Conservation (phyloP, 1,140 invertebrate species). For the Meteorus sp. region DNA sequence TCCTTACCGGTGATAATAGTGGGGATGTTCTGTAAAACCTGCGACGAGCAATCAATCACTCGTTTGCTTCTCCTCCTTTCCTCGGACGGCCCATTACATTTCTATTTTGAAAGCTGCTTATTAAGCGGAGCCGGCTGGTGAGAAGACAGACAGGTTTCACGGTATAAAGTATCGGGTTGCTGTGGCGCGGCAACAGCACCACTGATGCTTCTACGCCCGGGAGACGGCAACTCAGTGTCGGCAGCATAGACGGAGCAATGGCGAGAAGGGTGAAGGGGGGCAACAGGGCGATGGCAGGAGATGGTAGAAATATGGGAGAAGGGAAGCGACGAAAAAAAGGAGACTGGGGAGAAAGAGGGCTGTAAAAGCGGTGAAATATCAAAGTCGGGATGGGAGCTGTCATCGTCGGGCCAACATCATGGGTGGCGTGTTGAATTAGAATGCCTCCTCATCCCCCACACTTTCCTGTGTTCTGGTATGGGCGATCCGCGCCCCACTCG, state of each 20-base stretch:
- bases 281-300: constrained; percentile 11
- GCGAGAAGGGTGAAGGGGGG: constrained; percentile 21
- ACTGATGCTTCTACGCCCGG: constrained; percentile 37
- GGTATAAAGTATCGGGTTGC: constrained; percentile 60
- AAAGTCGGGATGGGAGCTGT: constrained; percentile 65
- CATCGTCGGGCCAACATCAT: constrained; percentile 66
- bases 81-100: constrained; percentile 56
- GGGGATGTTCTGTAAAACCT: constrained; percentile 57
- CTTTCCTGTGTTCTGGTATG: constrained; percentile 41
- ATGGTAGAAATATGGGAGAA: constrained; percentile 30
- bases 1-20: constrained; percentile 45
- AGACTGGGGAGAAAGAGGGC: constrained; percentile 43
- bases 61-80: constrained; percentile 28
- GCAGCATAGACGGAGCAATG: constrained; percentile 25
- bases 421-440: constrained; percentile 67
- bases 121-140: constrained; percentile 54
- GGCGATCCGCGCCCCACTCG: constrained; percentile 44
- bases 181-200: constrained; percentile 34
- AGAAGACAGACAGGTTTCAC: constrained; percentile 59
- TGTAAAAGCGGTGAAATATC: constrained; percentile 64
- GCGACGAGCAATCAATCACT: constrained; percentile 60
- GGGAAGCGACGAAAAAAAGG: constrained; percentile 46
- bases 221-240: constrained; percentile 24
- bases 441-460: constrained; percentile 53
- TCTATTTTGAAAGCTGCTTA: constrained; percentile 62